Percentiles rank a stretch among this genome's conserved stretches.
Evolutionary conservation across 2,797 vertebrate genomes (phyloP).

Genomic region (Antrozous pallidus): DNA sequence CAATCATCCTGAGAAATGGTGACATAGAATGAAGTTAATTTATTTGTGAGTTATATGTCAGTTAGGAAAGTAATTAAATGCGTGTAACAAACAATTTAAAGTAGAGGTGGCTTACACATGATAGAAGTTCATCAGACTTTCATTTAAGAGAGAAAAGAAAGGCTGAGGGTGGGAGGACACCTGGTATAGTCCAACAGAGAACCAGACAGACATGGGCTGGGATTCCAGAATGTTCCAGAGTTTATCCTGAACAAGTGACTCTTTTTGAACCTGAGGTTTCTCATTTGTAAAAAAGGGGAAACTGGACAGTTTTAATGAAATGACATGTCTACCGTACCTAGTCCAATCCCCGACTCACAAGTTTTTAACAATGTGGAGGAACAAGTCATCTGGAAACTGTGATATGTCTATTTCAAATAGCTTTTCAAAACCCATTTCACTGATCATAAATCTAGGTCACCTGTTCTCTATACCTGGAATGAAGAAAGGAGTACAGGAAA

Average conservation of each 20-base stretch:
- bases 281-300: not conserved
- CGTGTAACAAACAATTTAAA: not conserved
- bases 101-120: not conserved
- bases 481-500: not conserved
- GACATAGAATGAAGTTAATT: not conserved
- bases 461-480: not conserved
- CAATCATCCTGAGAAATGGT: not conserved
- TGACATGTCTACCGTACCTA: not conserved
- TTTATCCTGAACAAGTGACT: not conserved
- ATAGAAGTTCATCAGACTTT: not conserved
- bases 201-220: not conserved
- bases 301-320: not conserved
- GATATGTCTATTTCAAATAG: not conserved
- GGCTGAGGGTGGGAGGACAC: not conserved
- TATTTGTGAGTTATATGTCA: not conserved
- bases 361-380: not conserved
- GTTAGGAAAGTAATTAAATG: not conserved
- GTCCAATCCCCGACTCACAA: not conserved
- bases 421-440: not conserved
- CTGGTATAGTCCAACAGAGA: accelerated
- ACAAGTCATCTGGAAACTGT: not conserved
- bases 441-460: not conserved
- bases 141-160: not conserved
- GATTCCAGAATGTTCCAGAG: not conserved
- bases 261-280: not conserved